A percentile compares a stretch with the other conserved stretches of the same genome.
Evolutionary conservation across 2,113 vertebrate species (phyloP).

Genomic region (Oreochromis tanganicae): DNA sequence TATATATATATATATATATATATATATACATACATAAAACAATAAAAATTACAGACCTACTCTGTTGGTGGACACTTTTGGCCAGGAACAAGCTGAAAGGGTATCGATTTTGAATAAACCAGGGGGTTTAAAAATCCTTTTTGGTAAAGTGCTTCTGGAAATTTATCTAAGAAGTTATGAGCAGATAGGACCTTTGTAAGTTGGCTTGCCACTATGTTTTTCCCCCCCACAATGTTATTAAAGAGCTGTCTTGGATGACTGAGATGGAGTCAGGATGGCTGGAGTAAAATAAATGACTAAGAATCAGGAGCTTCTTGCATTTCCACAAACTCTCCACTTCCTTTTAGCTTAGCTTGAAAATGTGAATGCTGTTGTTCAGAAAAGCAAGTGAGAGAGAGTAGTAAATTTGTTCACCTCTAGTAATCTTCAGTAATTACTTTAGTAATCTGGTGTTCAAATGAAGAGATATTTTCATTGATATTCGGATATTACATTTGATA

Average conservation of each 20-base stretch:
- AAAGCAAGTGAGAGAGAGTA: fast-evolving
- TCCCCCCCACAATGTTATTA: not conserved
- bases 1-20: too few relatives aligned
- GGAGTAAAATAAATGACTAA: not conserved
- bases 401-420: fast-evolving
- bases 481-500: not conserved
- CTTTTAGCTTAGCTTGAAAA: not conserved
- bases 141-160: not conserved
- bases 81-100: not conserved
- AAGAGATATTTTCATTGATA: not conserved
- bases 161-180: not conserved
- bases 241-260: not conserved
- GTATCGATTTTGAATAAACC: not conserved
- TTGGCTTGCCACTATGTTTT: not conserved
- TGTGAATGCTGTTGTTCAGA: not conserved
- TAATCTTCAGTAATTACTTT: not conserved
- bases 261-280: fast-evolving
- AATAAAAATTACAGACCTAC: not conserved
- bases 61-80: not conserved
- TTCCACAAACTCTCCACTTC: not conserved
- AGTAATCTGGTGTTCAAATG: not conserved
- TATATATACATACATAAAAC: not conserved
- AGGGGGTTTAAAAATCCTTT: fast-evolving
- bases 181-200: not conserved
- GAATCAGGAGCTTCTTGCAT: not conserved